Evolutionary conservation across 1,140 invertebrate genomes (phyloP).

Genomic region (Goniozus legneri): DNA sequence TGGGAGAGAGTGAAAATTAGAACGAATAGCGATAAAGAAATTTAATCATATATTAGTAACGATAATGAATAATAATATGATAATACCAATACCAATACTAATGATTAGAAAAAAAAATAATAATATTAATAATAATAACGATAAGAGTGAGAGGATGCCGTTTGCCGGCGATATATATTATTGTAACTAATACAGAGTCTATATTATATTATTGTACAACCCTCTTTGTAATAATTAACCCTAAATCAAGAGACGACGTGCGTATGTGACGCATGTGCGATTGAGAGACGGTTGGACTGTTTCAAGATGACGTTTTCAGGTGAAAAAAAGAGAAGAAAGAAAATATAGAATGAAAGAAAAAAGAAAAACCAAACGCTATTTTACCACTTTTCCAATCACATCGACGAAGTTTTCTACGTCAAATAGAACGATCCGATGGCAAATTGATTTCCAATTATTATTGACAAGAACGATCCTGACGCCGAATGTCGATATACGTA

Average conservation of each 20-base stretch:
- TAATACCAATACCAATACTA: no score
- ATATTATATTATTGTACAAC: slow-evolving; percentile 47
- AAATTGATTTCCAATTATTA: no score
- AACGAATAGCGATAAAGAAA: no score
- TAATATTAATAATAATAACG: no score
- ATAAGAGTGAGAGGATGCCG: no score
- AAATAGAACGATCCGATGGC: no score
- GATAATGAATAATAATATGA: no score
- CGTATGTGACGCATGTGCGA: slow-evolving; percentile 10
- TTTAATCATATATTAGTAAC: no score
- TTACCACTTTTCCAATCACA: slow-evolving; percentile 36
- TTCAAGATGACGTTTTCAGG: slow-evolving; percentile 5
- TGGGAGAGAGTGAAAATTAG: no score
- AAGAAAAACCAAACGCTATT: slow-evolving; percentile 37
- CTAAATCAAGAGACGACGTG: slow-evolving; percentile 21
- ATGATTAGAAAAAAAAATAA: no score
- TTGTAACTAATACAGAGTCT: slow-evolving; percentile 51
- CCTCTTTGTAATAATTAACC: slow-evolving; percentile 43
- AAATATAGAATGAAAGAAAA: neutral
- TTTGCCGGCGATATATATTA: slow-evolving; percentile 43
- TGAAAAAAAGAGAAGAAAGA: neutral
- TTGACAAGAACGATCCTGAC: no score
- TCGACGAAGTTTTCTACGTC: neutral
- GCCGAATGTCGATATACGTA: no score
- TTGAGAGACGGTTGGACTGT: slow-evolving; percentile 12